Base-by-base conservation (phyloP, 2,113 vertebrate genomes). In the Irena cyanogastra region DNA sequence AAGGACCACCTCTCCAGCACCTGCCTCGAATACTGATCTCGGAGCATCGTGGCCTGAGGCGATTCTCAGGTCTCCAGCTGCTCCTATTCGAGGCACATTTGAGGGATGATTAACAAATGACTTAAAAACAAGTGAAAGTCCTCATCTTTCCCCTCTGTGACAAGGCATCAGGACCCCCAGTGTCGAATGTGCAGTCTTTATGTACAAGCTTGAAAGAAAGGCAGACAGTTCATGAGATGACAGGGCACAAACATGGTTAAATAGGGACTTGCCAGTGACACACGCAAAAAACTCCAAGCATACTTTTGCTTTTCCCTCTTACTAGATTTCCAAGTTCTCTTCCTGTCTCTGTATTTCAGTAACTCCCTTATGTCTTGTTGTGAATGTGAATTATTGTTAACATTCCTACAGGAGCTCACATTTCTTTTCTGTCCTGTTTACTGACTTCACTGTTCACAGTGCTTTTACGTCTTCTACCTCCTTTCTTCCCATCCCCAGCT, bases 221-320 rank as follows among this genome's bases (percentile, higher is more conserved):
- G 31, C 60, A 21, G 14, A 27, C 47, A 41, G 0, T 3, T 26
- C 27, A 17, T 4, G 9, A 83, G 33, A 30, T 21, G 23, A 47
- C n/a, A 10, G 27, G 7, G 35, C 0, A 0, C 20, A 49, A 30
- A 47, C 16, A 2, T 2, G 18, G 33, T 39, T 66, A 54, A 68
- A 82, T 13, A 19, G 30, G 23, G 44, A 56, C 33, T 42, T 63
- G 49, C 8, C 49, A 16, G 24, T 44, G 41, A 59, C 68, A 41
- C 0, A 41, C 15, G 31, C 10, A 54, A 17, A 42, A 35, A 24
- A 2, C 1, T 9, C 27, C 35, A 30, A 56, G 1, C 10, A 7
- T 3, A 1, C 13, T 59, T 78, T 24, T 18, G 28, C 7, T n/a
- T 57, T 82, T 74, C 50, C 14, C 8, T 60, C 31, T 31, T 17